Base-by-base conservation (phyloP, 2,797 vertebrate species). In the Mormyrus proboscirostris region DNA sequence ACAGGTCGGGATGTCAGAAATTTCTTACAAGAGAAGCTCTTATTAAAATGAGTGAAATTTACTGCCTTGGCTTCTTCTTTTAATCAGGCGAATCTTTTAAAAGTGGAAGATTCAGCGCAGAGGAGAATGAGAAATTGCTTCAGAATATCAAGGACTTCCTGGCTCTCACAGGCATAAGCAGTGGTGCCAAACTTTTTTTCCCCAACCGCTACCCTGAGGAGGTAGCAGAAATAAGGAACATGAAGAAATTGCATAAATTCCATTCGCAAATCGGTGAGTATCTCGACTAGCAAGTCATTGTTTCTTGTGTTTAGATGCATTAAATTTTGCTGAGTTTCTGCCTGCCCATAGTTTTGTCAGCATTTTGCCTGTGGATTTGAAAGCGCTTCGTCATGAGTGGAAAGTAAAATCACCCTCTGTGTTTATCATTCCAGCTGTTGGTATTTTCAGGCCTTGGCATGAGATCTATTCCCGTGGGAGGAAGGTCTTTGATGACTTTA, bases 131-230 rank as follows among this genome's bases (percentile, higher is more conserved):
- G 0, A 90, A 0, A 0, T 91, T 96, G 50, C 25, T 3, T 2
- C 0, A 90, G 22, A 96, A 96, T 0, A 62, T 96, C 0, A 19
- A 49, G 0, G 91, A 96, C 92, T 96, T 96, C 90, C 84, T 95
- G 88, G 91, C 69, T 82, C 92, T 96, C 87, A 94, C 94, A 0
- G 94, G 93, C 10, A 92, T 96, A 90, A 3, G 57, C 29, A 92
- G 93, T 1, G 86, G 89, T 6, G 33, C 10, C 9, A 92, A 93
- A 44, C 94, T 96, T 0, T 92, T 96, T 89, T 95, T 92, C 55
- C 93, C 95, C 25, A 4, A 90, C 0, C 84, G 94, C 62, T 95
- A 86, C 62, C 89, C 88, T 38, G 91, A 93, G 0, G 89, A 92
- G 8, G 69, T 25, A 29, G 0, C 0, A 0, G 1, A 89, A 3